Evolutionary conservation across 1,140 invertebrate genomes (phyloP), one percentile per base, ranked within the genome.

Genomic region (Tribolium madens): DNA sequence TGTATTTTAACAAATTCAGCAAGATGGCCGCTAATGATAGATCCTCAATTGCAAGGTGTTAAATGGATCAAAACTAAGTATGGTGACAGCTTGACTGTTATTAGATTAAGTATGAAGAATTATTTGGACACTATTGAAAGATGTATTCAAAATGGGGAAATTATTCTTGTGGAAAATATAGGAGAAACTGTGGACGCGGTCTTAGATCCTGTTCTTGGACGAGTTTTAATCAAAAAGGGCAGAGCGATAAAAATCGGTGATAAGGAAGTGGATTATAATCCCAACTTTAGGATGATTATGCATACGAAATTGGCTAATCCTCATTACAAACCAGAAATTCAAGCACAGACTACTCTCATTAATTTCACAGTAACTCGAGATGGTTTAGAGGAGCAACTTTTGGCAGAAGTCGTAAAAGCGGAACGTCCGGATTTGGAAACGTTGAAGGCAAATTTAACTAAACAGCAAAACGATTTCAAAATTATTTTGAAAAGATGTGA

Each of bases 321-420:
- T 3, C 96, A 98, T 86, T 98, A 98, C 83, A 96, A 97, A 84
- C 96, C 96, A 0, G 97, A 98, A 87, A 95, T 98, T 91, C 97
- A 98, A 86, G 97, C 97, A 0, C 96, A 98, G 86, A 95, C 95
- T 12, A 98, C 96, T 1, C 87, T 98, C 2, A 97, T 98, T 68
- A 97, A 98, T 85, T 98, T 98, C 83, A 97, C 96, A 21, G 97
- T 99, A 0, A 98, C 97, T 0, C 91, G 91, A 80, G 95, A 97
- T 86, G 96, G 89, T 50, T 87, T 98, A 3, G 97, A 98, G 86
- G 97, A 98, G 84, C 97, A 98, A 86, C 85, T 99, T 3, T 87
- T 98, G 17, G 96, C 95, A 10, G 96, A 96, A 87, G 96, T 98
- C 6, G 97, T 99, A 0, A 96, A 96, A 87, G 93, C 92, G 2